Evolutionary conservation across 2,113 vertebrate species (phyloP).

Genomic region (Apaloderma vittatum): DNA sequence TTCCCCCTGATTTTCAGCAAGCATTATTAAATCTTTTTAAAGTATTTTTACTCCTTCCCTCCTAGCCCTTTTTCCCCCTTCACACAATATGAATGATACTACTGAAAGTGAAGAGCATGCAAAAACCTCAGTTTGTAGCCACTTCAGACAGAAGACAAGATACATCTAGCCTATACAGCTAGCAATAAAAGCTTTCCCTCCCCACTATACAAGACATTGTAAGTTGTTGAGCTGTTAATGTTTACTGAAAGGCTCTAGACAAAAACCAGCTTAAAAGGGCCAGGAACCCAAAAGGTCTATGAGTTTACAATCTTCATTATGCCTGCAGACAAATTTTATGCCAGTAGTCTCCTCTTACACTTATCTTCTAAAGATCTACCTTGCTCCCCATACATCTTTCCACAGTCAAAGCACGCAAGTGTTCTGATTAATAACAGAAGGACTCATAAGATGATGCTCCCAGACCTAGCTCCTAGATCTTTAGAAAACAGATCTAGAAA

Average conservation of each 20-base stretch:
- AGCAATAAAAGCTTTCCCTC: not conserved
- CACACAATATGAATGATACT: conserved; percentile 2
- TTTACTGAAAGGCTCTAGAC: not conserved
- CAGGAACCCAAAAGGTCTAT: not conserved
- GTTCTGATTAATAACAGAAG: not conserved
- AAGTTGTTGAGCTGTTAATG: not conserved
- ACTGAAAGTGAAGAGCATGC: not conserved
- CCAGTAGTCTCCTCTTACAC: not conserved
- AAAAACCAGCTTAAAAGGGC: not conserved
- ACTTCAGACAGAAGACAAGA: not conserved
- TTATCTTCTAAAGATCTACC: not conserved
- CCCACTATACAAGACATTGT: not conserved
- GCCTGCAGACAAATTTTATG: not conserved
- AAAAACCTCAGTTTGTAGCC: not conserved
- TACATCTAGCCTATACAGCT: not conserved
- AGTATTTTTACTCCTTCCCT: conserved; percentile 51
- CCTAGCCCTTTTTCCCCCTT: not conserved
- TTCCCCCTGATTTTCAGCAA: conserved; percentile 75
- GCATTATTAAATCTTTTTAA: conserved; percentile 45
- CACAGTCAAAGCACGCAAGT: not conserved
- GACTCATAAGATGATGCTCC: not conserved
- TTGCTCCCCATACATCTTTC: not conserved
- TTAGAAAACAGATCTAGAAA: not conserved
- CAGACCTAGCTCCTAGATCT: not conserved
- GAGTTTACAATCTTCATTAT: not conserved